Conservation (phyloP, 1,140 invertebrate genomes). For the Pteromalus puparum region DNA sequence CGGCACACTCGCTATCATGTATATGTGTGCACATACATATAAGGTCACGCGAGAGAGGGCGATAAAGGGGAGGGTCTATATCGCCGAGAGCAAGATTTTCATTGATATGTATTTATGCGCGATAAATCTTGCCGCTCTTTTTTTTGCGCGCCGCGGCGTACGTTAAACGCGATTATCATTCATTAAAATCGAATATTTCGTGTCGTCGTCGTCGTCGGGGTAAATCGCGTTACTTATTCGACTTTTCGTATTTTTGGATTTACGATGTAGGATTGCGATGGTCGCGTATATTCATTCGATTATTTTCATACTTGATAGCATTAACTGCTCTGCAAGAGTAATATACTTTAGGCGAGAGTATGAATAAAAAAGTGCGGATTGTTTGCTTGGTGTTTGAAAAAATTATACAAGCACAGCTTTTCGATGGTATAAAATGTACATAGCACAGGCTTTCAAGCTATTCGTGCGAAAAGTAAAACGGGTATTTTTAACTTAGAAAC, state of each 20-base stretch:
- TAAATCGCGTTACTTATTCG: neutral
- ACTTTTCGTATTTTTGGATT: neutral
- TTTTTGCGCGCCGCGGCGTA: neutral
- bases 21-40: neutral
- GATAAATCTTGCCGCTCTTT: conserved; percentile 15
- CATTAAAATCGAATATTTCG: conserved; percentile 17
- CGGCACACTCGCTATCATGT: too few relatives aligned
- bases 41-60: neutral
- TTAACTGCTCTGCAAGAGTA: neutral
- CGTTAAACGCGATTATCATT: conserved; percentile 7
- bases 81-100: neutral
- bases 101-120: conserved; percentile 44
- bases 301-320: neutral
- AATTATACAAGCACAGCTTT: too few relatives aligned
- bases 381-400: too few relatives aligned
- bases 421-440: too few relatives aligned
- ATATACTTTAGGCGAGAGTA: neutral
- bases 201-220: neutral
- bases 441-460: too few relatives aligned
- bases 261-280: neutral
- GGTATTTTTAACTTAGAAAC: too few relatives aligned
- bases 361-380: too few relatives aligned
- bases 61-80: neutral
- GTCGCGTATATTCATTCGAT: neutral
- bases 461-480: too few relatives aligned